Evolutionary conservation across 2,113 vertebrate genomes (phyloP), one percentile per base, ranked within the genome.

Genomic region (Macrotus californicus): DNA sequence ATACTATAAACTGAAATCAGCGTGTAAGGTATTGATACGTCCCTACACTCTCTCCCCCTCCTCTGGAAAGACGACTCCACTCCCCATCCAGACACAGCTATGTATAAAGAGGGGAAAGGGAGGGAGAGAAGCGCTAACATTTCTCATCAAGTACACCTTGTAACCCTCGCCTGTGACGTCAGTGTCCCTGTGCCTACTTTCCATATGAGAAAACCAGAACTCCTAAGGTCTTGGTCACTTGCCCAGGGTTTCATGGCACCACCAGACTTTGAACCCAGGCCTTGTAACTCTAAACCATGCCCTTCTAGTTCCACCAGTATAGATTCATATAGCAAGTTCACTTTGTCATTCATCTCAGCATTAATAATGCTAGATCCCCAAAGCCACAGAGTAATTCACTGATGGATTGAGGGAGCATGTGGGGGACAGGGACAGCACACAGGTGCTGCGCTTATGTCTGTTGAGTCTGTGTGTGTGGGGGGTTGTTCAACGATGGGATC

Each of bases 81-180:
- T 31, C 31, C 48, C 54, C 26, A 41, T 5, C 82, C 50, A 48
- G 76, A 80, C 7, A 3, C 15, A 13, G 39, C 70, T 54, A 1
- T 2, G 22, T 41, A 10, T 64, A 34, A 50, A 61, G 69, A 84
- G 19, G 46, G 46, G 7, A 39, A 67, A 39, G n/a, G 4, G 61
- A 70, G 5, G 16, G 7, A 46, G n/a, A 54, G 43, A n/a, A 21
- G 7, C 87, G n/a, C 13, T 6, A 19, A 46, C 41, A 0, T 52
- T 56, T 88, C 56, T 95, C 36, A 50, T 64, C 2, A 34, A 48
- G 66, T 16, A 16, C 4, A 41, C 19, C 34, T 46, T 75, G 29
- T 10, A 5, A 0, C n/a, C 36, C 21, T 82, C 26, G 29, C 36
- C 39, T 19, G 6, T 31, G 2, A 24, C 4, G 4, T 21, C 13